These are phyloP conservation scores for Dusona sp. DNA, from an alignment of 2,888 invertebrate genomes.

Conservation along the genomic window DNA sequence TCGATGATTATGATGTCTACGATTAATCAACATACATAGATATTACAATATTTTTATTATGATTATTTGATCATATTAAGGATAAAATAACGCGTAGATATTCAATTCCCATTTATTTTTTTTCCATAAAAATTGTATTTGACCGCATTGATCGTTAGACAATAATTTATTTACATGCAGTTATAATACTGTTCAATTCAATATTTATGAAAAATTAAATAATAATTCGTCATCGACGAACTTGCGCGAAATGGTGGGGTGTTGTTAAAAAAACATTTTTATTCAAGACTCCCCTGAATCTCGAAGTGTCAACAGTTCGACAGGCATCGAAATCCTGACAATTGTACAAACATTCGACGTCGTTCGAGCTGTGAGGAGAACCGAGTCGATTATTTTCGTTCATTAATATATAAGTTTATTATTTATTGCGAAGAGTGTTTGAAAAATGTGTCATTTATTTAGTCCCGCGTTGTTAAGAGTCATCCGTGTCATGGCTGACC, in stretches of 20 bases:
- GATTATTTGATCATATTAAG: conserved; percentile 23
- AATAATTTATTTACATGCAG: conserved; percentile 60
- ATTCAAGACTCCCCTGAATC: not conserved
- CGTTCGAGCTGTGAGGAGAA: conserved; percentile 11
- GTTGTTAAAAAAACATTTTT: not conserved
- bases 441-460: not conserved
- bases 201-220: conserved; percentile 41
- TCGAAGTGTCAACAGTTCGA: not conserved
- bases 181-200: conserved; percentile 60
- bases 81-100: conserved; percentile 21
- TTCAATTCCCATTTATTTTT: conserved; percentile 30
- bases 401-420: not conserved
- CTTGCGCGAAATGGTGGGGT: not conserved
- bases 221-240: not conserved
- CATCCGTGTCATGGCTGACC: conserved; percentile 9
- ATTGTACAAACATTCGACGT: conserved; percentile 37
- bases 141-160: conserved; percentile 46
- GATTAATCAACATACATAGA: not conserved
- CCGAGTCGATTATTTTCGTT: not conserved
- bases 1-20: not conserved
- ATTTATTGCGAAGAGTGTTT: not conserved
- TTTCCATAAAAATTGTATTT: conserved; percentile 45
- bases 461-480: not conserved
- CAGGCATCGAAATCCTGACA: not conserved
- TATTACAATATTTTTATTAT: conserved; percentile 32